Conservation (phyloP, 2,888 invertebrate genomes). For the Taenaris catops region DNA sequence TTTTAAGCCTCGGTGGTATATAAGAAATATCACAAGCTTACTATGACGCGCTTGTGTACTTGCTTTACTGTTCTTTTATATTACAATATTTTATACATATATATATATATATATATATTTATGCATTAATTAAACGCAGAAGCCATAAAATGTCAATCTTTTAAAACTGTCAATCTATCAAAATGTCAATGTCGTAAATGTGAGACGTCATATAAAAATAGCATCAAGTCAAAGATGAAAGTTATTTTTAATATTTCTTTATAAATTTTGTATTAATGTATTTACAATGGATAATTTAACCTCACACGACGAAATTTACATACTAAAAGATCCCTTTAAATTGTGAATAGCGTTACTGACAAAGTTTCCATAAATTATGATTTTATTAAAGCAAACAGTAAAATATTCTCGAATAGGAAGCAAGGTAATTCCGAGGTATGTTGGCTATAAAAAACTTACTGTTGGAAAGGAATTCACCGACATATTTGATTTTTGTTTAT, state of each 20-base stretch:
- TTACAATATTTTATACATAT: too few relatives aligned
- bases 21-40: too few relatives aligned
- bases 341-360: constrained; percentile 38
- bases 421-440: constrained; percentile 60
- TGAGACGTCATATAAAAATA: constrained; percentile 59
- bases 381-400: constrained; percentile 64
- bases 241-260: constrained; percentile 66
- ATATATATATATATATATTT: too few relatives aligned
- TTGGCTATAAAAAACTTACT: constrained; percentile 28
- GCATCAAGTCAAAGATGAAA: constrained; percentile 67
- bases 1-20: too few relatives aligned
- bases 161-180: constrained; percentile 10
- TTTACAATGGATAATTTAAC: constrained; percentile 41
- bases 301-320: constrained; percentile 32
- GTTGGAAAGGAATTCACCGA: constrained; percentile 8
- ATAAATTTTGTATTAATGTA: constrained; percentile 37
- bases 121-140: background rate
- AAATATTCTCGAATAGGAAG: constrained; percentile 57
- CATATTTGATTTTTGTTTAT: constrained; percentile 10
- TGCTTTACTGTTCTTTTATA: too few relatives aligned
- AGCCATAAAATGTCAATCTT: constrained; percentile 4
- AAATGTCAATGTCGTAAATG: constrained; percentile 4
- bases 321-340: constrained; percentile 34
- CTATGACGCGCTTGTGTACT: too few relatives aligned
- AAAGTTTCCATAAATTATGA: constrained; percentile 67